Conservation (phyloP, 2,113 vertebrate species). For the Ahaetulla prasina region DNA sequence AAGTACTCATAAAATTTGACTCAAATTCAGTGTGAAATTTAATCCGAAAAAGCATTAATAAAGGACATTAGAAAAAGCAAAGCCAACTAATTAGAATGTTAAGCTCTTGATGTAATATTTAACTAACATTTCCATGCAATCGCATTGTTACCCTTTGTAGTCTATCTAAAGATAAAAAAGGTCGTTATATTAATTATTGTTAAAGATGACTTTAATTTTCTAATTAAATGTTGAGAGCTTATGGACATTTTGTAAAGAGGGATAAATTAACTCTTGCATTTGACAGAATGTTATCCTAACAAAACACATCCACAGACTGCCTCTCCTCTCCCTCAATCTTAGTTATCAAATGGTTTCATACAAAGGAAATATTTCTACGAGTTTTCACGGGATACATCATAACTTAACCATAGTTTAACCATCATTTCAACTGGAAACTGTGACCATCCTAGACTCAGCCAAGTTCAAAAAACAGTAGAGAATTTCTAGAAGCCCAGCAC, state of each 20-base stretch:
- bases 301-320: neutral
- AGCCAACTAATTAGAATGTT: neutral
- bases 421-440: neutral
- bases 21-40: neutral
- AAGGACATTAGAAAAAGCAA: neutral
- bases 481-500: neutral
- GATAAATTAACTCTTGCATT: neutral
- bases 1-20: neutral
- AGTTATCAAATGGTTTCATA: neutral
- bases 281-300: neutral
- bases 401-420: neutral
- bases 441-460: neutral
- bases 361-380: neutral
- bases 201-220: neutral
- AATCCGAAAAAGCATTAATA: neutral
- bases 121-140: neutral
- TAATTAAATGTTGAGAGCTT: neutral
- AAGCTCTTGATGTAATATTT: neutral
- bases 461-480: neutral
- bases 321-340: neutral
- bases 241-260: neutral
- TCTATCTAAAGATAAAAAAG: neutral
- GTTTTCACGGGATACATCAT: neutral
- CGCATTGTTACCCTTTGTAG: neutral
- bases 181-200: neutral